phyloP scores from a whole-genome alignment of 2,888 invertebrate species.

The Heterodera filipjevi region DNA sequence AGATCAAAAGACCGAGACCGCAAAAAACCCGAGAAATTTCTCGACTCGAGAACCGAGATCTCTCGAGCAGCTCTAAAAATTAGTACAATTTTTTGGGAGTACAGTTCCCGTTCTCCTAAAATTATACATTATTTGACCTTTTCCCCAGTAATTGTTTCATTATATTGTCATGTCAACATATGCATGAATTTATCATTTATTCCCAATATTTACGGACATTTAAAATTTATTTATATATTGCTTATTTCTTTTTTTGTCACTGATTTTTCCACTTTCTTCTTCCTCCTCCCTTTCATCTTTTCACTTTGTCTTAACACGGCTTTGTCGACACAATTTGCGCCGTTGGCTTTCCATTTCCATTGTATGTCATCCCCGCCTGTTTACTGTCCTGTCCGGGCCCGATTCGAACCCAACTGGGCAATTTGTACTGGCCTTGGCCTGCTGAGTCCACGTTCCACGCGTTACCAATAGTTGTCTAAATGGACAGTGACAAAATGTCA shows the following conservation, averaged over 20 bases:
- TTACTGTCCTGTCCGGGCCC: neutral
- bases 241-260: neutral
- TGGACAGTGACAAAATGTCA: neutral
- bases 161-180: too few relatives aligned
- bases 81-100: too few relatives aligned
- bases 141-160: too few relatives aligned
- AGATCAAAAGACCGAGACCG: too few relatives aligned
- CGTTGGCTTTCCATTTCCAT: neutral
- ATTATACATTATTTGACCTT: too few relatives aligned
- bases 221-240: too few relatives aligned
- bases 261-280: neutral
- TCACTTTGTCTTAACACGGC: neutral
- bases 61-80: too few relatives aligned
- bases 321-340: neutral
- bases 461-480: neutral
- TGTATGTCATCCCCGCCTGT: conserved; percentile 11
- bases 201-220: too few relatives aligned
- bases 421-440: neutral
- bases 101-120: too few relatives aligned
- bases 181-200: too few relatives aligned
- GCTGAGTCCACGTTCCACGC: conserved; percentile 11
- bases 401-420: neutral
- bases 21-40: too few relatives aligned
- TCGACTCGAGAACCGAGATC: too few relatives aligned
- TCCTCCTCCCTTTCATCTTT: neutral